Conservation (phyloP, 2,113 vertebrate species). For the Salminus brasiliensis region DNA sequence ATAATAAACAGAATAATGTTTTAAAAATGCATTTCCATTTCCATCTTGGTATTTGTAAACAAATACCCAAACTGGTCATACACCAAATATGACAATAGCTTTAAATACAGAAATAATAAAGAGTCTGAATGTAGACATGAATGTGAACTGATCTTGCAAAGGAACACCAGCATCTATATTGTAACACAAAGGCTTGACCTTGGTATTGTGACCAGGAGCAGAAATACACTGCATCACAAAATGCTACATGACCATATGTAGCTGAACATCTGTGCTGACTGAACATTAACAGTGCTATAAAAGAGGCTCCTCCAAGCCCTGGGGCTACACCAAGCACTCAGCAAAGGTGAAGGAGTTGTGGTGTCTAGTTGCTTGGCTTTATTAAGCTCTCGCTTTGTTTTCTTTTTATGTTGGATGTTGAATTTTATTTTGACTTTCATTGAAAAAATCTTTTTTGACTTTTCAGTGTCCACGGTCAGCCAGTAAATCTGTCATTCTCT, state of each 20-base stretch:
- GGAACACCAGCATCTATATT: not conserved
- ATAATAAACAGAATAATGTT: too few species aligned
- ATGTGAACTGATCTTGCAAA: not conserved
- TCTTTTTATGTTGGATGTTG: not conserved
- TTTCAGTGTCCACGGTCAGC: not conserved
- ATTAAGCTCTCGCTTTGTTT: not conserved
- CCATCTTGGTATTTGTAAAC: too few species aligned
- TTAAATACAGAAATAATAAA: too few species aligned
- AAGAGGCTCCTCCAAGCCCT: not conserved
- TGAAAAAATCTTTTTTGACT: not conserved
- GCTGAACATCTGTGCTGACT: constrained; percentile 11
- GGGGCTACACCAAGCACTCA: constrained; percentile 14
- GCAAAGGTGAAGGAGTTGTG: not conserved
- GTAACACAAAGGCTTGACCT: not conserved
- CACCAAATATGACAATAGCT: too few species aligned
- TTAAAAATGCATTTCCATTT: too few species aligned
- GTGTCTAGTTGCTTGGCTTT: not conserved
- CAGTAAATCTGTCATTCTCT: constrained; percentile 14
- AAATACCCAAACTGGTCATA: too few species aligned
- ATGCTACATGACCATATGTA: constrained; percentile 21
- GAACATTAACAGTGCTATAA: constrained; percentile 26
- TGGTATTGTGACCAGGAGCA: not conserved
- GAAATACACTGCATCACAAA: constrained; percentile 10
- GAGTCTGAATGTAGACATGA: not conserved
- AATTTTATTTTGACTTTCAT: not conserved